These are phyloP conservation scores for Coelinius sp. DNA, from an alignment of 2,888 invertebrate species.

Conservation along the genomic window DNA sequence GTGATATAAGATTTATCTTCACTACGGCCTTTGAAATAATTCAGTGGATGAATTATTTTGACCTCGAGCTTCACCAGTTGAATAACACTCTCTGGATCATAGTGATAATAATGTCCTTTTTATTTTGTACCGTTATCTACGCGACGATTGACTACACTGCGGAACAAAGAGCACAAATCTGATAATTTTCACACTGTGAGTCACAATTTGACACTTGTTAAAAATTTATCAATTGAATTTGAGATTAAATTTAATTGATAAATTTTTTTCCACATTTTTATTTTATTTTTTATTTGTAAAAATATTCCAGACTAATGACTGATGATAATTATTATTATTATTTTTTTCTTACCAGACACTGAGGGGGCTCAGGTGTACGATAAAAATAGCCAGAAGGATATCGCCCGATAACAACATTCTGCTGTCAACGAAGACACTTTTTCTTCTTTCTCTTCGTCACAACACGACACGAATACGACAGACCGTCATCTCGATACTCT, in stretches of 20 bases:
- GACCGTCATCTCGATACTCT: conserved; percentile 6
- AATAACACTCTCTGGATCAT: conserved; percentile 12
- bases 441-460: conserved; percentile 21
- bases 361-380: conserved; percentile 57
- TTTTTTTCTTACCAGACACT: conserved; percentile 56
- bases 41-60: neutral
- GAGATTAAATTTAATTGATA: no score
- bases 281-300: no score
- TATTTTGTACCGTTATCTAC: conserved; percentile 24
- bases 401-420: conserved; percentile 59
- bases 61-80: neutral
- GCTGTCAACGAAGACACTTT: conserved; percentile 40
- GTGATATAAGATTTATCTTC: conserved; percentile 10
- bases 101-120: neutral
- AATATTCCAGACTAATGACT: no score
- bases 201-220: neutral
- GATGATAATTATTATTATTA: neutral
- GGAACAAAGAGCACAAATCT: neutral
- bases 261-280: no score
- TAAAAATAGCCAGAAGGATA: conserved; percentile 55
- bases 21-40: neutral
- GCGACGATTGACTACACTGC: conserved; percentile 9
- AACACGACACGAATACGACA: conserved; percentile 19
- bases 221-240: neutral
- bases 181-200: neutral